phyloP scores from a whole-genome alignment of 2,113 vertebrate genomes.

The Holacanthus passer region DNA sequence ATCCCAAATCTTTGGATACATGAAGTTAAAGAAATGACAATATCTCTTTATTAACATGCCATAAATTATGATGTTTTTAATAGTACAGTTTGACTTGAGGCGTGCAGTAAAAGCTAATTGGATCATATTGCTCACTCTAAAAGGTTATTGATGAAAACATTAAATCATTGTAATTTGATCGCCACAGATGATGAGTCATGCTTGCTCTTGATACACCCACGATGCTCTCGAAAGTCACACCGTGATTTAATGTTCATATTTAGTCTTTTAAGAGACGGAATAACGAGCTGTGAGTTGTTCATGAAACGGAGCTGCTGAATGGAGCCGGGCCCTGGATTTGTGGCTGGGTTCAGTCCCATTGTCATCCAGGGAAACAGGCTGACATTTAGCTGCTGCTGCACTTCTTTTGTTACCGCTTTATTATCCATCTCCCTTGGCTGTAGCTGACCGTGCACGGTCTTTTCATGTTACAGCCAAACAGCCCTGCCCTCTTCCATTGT shows the following conservation, averaged over 20 bases:
- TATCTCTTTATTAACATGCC: background rate
- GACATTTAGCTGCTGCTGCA: slow-evolving; percentile 82
- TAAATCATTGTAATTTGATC: slow-evolving; percentile 43
- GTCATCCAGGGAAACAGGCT: slow-evolving; percentile 72
- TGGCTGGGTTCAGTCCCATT: slow-evolving; percentile 66
- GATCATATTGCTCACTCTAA: background rate
- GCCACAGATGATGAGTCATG: slow-evolving; percentile 70
- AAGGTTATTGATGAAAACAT: slow-evolving; percentile 45
- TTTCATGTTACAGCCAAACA: slow-evolving; percentile 56
- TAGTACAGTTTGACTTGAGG: background rate
- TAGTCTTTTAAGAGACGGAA: slow-evolving; percentile 4
- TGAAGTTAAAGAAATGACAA: background rate
- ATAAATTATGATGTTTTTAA: background rate
- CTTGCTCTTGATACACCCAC: slow-evolving; percentile 24
- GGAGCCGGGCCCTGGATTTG: slow-evolving; percentile 59
- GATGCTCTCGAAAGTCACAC: slow-evolving; percentile 23
- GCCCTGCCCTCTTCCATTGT: slow-evolving; percentile 54
- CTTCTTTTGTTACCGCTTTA: slow-evolving; percentile 82
- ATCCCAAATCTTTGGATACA: background rate
- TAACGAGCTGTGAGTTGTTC: background rate
- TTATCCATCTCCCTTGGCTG: slow-evolving; percentile 63
- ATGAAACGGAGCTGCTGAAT: slow-evolving; percentile 31
- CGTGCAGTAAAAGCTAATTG: slow-evolving; percentile 3
- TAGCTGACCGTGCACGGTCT: slow-evolving; percentile 76
- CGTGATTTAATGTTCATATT: slow-evolving; percentile 29